Evolutionary conservation across 2,888 invertebrate genomes (phyloP), one percentile per base, ranked within the genome.

Genomic region (Conops quadrifasciatus): DNA sequence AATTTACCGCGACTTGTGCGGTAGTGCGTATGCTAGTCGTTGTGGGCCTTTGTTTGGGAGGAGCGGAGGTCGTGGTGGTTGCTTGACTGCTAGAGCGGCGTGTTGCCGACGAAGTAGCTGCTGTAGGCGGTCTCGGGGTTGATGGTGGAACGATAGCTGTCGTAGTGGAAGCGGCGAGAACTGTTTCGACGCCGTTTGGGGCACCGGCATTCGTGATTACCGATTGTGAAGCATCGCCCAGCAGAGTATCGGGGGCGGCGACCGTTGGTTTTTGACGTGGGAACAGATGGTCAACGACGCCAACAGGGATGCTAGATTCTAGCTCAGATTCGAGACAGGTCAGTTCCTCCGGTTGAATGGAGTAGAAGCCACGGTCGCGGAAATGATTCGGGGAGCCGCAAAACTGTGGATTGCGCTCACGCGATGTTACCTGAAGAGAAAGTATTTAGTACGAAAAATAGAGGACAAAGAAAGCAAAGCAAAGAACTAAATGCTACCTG

Each of bases 331-430:
- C 84, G 5, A 84, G 83, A 73, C 92, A 92, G 53, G 88, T 87
- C 71, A 92, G 84, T 83, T 92, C 96, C 79, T 91, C 92, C 0
- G 93, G 91, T 83, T 92, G 91, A 77, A 96, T 93, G 80, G 93
- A 94, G 82, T 95, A 95, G 86, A 96, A 95, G 49, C 92, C 94
- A 62, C 93, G 89, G 74, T 94, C 93, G 71, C 93, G 89, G 79
- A 96, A 92, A 75, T 91, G 88, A 1, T 90, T 88, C 1, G 96
- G 96, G 77, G 91, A 91, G 16, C 95, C 96, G 81, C 96, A 96
- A 85, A 96, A 96, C 84, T 96, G 96, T 9, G 96, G 96, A 85
- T 94, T 95, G 78, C 95, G 89, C 85, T 96, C 96, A 58, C 96
- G 89, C 75, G 95, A 95, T 15, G 96, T 96, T 24, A 96, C 86